These are phyloP conservation scores for Heteromyza rotundicornis DNA, from an alignment of 2,888 invertebrate genomes.

Conservation along the genomic window DNA sequence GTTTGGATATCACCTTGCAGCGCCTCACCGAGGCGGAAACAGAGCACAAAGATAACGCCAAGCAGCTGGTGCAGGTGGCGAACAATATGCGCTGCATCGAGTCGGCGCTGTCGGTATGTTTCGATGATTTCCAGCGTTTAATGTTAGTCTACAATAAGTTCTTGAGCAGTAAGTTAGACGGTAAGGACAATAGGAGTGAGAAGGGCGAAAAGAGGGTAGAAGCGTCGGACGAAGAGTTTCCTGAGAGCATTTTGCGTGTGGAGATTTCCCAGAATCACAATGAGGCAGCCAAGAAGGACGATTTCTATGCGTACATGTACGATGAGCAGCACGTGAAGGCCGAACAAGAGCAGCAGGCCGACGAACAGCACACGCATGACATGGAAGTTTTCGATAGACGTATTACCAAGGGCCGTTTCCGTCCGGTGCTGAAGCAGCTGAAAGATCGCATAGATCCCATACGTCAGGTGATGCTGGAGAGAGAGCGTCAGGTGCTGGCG, in stretches of 20 bases:
- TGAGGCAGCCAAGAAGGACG: slow-evolving; percentile 50
- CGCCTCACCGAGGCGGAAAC: slow-evolving; percentile 52
- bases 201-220: slow-evolving; percentile 4
- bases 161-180: slow-evolving; percentile 51
- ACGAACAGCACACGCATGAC: slow-evolving; percentile 34
- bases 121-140: slow-evolving; percentile 59
- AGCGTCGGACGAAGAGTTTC: slow-evolving; percentile 43
- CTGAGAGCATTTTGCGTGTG: slow-evolving; percentile 53
- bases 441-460: slow-evolving; percentile 61
- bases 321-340: slow-evolving; percentile 48
- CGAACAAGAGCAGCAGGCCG: slow-evolving; percentile 18
- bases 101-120: slow-evolving; percentile 54
- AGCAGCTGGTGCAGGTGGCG: slow-evolving; percentile 54
- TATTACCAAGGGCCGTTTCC: slow-evolving; percentile 58
- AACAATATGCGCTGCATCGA: slow-evolving; percentile 59
- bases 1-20: slow-evolving; percentile 55
- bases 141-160: slow-evolving; percentile 61
- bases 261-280: slow-evolving; percentile 50
- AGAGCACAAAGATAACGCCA: slow-evolving; percentile 48
- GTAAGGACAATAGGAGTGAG: slow-evolving; percentile 14
- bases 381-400: slow-evolving; percentile 58
- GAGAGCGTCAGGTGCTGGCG: slow-evolving; percentile 56
- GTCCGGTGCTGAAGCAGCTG: slow-evolving; percentile 59
- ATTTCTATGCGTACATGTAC: slow-evolving; percentile 60
- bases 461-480: slow-evolving; percentile 57